These are phyloP conservation scores for Scrobipalpa costella DNA, from an alignment of 2,888 invertebrate genomes.

Conservation along the genomic window DNA sequence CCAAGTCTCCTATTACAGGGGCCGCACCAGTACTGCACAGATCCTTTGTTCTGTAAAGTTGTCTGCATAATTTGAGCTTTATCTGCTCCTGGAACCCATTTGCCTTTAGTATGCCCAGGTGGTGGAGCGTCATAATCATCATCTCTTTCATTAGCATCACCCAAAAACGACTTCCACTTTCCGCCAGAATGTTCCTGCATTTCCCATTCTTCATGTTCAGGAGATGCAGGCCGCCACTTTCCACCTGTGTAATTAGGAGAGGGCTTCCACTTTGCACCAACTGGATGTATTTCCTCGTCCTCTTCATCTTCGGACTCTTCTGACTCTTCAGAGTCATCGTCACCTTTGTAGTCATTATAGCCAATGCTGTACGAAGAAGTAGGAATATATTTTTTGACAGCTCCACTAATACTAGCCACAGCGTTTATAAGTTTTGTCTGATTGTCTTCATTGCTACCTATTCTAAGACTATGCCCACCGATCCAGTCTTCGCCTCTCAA, in stretches of 20 bases:
- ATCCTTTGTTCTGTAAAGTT: constrained; percentile 73
- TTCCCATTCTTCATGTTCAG: constrained; percentile 81
- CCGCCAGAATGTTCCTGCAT: constrained; percentile 81
- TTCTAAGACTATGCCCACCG: constrained; percentile 80
- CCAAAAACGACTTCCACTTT: constrained; percentile 82
- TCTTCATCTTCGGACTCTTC: constrained; percentile 83
- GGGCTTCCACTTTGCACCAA: constrained; percentile 90
- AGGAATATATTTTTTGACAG: constrained; percentile 75
- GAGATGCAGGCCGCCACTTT: constrained; percentile 72
- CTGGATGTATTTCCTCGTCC: constrained; percentile 69
- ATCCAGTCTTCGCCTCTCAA: constrained; percentile 83
- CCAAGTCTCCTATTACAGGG: constrained; percentile 89
- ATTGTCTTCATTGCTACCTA: constrained; percentile 79
- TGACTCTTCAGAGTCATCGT: constrained; percentile 78
- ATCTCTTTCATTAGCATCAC: constrained; percentile 64
- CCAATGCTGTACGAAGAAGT: constrained; percentile 63
- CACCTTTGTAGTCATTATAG: constrained; percentile 66
- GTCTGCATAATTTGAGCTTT: constrained; percentile 79
- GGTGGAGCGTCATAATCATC: constrained; percentile 83
- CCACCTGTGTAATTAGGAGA: constrained; percentile 74
- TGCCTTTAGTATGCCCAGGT: constrained; percentile 87
- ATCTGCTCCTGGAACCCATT: constrained; percentile 88
- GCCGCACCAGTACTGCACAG: constrained; percentile 88
- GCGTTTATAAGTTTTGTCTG: constrained; percentile 84
- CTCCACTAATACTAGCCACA: constrained; percentile 83